Evolutionary conservation across 2,888 invertebrate genomes (phyloP).

Genomic region (Limnephilus marmoratus): DNA sequence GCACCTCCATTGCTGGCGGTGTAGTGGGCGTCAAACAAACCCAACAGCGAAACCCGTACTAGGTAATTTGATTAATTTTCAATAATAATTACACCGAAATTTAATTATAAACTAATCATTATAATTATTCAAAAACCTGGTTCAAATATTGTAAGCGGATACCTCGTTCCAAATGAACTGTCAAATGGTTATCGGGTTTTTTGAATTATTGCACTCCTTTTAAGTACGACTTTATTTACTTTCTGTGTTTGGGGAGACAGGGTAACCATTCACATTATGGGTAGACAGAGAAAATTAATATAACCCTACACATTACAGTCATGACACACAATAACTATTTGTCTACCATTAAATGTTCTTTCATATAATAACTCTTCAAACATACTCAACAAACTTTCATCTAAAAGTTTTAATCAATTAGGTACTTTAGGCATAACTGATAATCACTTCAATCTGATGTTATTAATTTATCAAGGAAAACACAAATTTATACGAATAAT

Average conservation of each 20-base stretch:
- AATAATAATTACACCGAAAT: neutral
- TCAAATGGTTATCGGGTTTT: neutral
- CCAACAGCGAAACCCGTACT: neutral
- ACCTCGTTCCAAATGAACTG: neutral
- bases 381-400: neutral
- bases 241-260: neutral
- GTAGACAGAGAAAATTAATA: neutral
- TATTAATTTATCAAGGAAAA: neutral
- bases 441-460: neutral
- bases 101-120: neutral
- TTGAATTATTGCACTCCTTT: neutral
- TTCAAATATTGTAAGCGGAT: neutral
- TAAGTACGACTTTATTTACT: neutral
- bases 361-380: neutral
- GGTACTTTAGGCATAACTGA: neutral
- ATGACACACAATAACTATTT: neutral
- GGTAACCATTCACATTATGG: neutral
- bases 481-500: neutral
- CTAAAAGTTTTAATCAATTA: neutral
- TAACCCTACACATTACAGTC: neutral
- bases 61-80: neutral
- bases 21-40: neutral
- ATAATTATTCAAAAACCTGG: neutral
- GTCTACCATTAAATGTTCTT: neutral
- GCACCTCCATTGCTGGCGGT: neutral